Percentiles rank a stretch among this genome's conserved stretches.
Conservation (phyloP, 2,113 vertebrate genomes). For the Mustela nigripes region DNA sequence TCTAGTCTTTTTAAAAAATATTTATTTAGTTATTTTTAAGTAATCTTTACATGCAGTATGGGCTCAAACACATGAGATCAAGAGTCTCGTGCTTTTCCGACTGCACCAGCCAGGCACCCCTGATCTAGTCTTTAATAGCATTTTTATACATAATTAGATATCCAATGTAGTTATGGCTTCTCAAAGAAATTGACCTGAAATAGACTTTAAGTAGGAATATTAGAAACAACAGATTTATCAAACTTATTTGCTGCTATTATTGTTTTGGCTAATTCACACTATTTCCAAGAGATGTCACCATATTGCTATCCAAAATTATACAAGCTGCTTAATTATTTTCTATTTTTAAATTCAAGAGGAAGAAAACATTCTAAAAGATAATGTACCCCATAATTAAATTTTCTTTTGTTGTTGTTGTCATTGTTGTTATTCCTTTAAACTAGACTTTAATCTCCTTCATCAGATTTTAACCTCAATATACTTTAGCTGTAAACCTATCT, state of each 20-base stretch:
- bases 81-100: not conserved
- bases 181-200: not conserved
- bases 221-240: not conserved
- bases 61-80: not conserved
- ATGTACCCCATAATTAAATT: not conserved
- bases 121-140: not conserved
- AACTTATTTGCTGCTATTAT: not conserved
- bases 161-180: not conserved
- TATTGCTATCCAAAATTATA: not conserved
- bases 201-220: not conserved
- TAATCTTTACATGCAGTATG: not conserved
- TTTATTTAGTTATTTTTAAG: not conserved
- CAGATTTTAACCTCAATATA: not conserved
- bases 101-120: not conserved
- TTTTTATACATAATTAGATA: not conserved
- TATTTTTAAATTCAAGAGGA: constrained; percentile 42
- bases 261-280: not conserved
- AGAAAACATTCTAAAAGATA: not conserved
- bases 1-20: not conserved
- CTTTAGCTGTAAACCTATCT: not conserved
- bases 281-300: not conserved
- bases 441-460: not conserved
- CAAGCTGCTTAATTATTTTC: not conserved
- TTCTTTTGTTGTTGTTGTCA: not conserved
- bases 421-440: not conserved